Base-by-base conservation (phyloP, 2,113 vertebrate species). In the Lophotis ruficrista region DNA sequence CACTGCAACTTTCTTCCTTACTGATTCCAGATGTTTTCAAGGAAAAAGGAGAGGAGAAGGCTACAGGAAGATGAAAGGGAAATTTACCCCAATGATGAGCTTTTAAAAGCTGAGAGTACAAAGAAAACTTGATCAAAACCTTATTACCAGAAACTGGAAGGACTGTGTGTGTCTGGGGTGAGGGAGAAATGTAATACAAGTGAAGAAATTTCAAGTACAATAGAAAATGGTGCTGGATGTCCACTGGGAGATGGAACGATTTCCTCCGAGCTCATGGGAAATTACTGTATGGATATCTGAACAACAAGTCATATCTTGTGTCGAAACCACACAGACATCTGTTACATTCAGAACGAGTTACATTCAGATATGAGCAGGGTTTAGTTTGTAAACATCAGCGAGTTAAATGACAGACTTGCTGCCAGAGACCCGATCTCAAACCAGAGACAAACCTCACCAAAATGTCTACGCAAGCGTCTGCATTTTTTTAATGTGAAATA, bases 61-160 rank as follows among this genome's bases (percentile, higher is more conserved):
- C 56, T 53, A 90, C 38, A 13, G 27, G 72, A 89, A 92, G 64
- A 95, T 89, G 85, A 96, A 94, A 94, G 71, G 43, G n/a, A 91
- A 85, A 86, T 87, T 83, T 89, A 86, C 51, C 60, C 68, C 64
- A 94, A 62, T 68, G 30, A 79, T 75, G 47, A 93, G 75, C 35
- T 93, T 91, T 93, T 70, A 61, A 72, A 95, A 76, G 41, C 77
- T 31, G 71, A 86, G 37, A 93, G 35, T 64, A 97, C 79, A 90
- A 90, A 92, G 83, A 68, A 88, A 93, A 93, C 56, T 64, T 71
- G 68, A 94, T 93, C 83, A 92, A 92, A 97, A 95, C 45, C 68
- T 77, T 89, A 51, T 87, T 92, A 93, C 62, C 76, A 94, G 85
- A 93, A 92, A 64, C 31, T 37, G 47, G 21, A 93, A 90, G 75